These are phyloP conservation scores for Micromesistius poutassou DNA, from an alignment of 2,797 vertebrate species.

Conservation along the genomic window DNA sequence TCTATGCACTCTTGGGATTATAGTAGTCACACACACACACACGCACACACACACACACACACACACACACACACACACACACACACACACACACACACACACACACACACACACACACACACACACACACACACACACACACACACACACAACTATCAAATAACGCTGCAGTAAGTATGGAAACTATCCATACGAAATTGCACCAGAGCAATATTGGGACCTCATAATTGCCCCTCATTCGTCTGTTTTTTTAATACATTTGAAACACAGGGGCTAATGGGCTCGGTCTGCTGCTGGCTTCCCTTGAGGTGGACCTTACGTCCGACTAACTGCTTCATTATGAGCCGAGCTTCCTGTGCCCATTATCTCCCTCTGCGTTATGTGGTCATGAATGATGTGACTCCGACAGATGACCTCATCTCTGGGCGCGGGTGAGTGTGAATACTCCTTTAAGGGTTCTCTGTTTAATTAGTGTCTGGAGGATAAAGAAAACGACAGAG, in stretches of 20 bases:
- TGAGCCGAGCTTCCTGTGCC: slow-evolving; percentile 62
- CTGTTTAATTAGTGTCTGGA: background rate
- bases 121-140: slow-evolving; percentile 2
- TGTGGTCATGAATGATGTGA: slow-evolving; percentile 36
- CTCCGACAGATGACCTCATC: slow-evolving; percentile 56
- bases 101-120: background rate
- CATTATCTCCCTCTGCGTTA: slow-evolving; percentile 34
- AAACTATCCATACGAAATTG: slow-evolving; percentile 39
- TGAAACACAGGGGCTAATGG: slow-evolving; percentile 50
- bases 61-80: too few species aligned
- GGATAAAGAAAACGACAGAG: background rate
- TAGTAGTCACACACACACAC: background rate
- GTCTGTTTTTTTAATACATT: slow-evolving; percentile 55
- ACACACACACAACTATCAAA: background rate
- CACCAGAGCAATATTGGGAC: slow-evolving; percentile 21
- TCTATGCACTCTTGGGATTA: background rate
- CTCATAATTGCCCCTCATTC: slow-evolving; percentile 44
- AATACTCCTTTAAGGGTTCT: slow-evolving; percentile 48
- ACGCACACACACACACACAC: too few species aligned
- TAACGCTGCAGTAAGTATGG: slow-evolving; percentile 10
- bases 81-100: background rate
- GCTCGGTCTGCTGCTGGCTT: slow-evolving; percentile 54
- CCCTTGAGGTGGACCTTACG: slow-evolving; percentile 46
- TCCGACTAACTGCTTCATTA: slow-evolving; percentile 54
- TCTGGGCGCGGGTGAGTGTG: slow-evolving; percentile 47